Evolutionary conservation across 2,888 invertebrate genomes (phyloP), one percentile per base, ranked within the genome.

Genomic region (Drosophila mettleri): DNA sequence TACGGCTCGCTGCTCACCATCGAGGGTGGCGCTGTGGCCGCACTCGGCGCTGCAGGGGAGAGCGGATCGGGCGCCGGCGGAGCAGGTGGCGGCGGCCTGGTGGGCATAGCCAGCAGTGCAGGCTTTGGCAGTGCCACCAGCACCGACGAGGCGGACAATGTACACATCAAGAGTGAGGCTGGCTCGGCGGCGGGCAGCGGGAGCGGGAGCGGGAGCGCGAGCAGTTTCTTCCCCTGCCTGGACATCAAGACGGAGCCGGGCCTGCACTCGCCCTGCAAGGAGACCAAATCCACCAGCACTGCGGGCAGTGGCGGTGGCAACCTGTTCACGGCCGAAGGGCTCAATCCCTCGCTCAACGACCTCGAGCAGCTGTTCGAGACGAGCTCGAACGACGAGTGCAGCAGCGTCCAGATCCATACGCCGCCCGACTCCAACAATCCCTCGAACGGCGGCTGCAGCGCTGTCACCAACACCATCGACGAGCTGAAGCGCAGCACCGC

Each of bases 341-440:
- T 98, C 34, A 96, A 96, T 91, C 96, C 97, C 43, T 97, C 97
- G 43, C 95, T 96, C 81, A 96, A 96, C 90, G 98, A 98, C 93
- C 94, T 98, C 80, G 98, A 98, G 90, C 97, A 98, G 92, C 96
- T 98, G 90, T 99, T 98, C 93, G 85, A 92, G 91, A 97, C 97
- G 91, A 97, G 97, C 0, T 90, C 91, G 0, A 90, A 90, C 3
- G 92, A 91, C 51, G 92, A 91, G 53, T 92, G 91, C 71, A 89
- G 90, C 61, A 90, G 90, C 93, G 91, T 97, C 88, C 96, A 96
- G 92, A 96, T 96, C 74, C 96, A 97, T 89, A 97, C 97, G 52
- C 97, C 98, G 24, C 97, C 97, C n/a, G 97, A 97, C 89, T 97
- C 97, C 3, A 96, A 97, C 91, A 96, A 96, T 92, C 93, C 94